Conservation (phyloP, 2,797 vertebrate species). For the Austrolebias charrua region DNA sequence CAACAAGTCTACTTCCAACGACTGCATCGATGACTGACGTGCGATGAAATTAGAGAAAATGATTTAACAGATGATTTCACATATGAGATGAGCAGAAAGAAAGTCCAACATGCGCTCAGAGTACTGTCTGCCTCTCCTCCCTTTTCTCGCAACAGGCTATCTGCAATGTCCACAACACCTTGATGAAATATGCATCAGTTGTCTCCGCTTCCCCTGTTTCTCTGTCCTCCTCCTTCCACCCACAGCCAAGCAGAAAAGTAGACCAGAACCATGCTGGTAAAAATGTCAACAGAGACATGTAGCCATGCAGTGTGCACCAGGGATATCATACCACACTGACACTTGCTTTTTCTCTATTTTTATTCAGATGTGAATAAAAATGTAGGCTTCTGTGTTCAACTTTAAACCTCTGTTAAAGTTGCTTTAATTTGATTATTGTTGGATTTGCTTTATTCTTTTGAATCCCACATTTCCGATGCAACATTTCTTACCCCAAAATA, state of each 20-base stretch:
- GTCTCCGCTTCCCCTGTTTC: constrained; percentile 39
- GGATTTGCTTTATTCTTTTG: not conserved
- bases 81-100: not conserved
- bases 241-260: constrained; percentile 61
- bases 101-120: constrained; percentile 9
- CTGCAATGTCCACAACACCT: constrained; percentile 42
- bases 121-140: constrained; percentile 8
- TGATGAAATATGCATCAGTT: constrained; percentile 69
- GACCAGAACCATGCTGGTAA: constrained; percentile 40
- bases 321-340: constrained; percentile 25
- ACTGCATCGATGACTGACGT: not conserved
- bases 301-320: constrained; percentile 20
- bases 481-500: too few relatives aligned
- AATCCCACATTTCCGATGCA: too few relatives aligned
- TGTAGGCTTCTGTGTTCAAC: not conserved
- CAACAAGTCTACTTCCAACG: not conserved
- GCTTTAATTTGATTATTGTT: not conserved
- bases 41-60: constrained; percentile 3
- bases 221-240: constrained; percentile 48
- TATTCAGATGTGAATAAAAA: constrained; percentile 15
- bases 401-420: too few relatives aligned
- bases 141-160: constrained; percentile 24
- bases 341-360: constrained; percentile 31
- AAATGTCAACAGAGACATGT: constrained; percentile 47
- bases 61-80: not conserved